Conservation (phyloP, 1,140 invertebrate genomes). For the Zaprionus vittiger region DNA sequence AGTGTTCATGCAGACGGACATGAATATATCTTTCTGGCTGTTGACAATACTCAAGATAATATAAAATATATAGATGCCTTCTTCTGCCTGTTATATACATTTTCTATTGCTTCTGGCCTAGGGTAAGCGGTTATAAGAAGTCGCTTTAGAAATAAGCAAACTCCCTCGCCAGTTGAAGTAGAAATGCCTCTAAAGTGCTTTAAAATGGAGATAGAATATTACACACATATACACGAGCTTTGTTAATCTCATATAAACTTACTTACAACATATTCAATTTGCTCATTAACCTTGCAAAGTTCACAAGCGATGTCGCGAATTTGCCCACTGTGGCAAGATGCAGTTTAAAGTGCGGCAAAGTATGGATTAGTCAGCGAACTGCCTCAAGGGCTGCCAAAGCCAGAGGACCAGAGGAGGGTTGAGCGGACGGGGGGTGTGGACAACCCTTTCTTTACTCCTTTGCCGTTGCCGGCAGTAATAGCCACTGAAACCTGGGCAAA, state of each 20-base stretch:
- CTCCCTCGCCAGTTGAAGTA: neutral
- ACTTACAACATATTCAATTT: neutral
- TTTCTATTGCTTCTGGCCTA: too few relatives aligned
- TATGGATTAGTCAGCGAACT: constrained; percentile 10
- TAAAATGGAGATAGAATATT: neutral
- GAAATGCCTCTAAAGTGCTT: neutral
- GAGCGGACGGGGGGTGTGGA: neutral
- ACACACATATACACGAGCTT: neutral
- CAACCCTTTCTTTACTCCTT: constrained; percentile 43
- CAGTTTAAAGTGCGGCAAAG: constrained; percentile 32
- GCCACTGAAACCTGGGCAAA: constrained; percentile 80
- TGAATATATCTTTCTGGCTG: too few relatives aligned
- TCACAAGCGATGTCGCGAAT: neutral
- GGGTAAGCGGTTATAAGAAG: too few relatives aligned
- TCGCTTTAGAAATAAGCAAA: neutral
- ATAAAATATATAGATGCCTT: too few relatives aligned
- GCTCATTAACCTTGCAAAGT: neutral
- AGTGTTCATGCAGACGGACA: too few relatives aligned
- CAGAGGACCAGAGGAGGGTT: neutral
- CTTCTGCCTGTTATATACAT: too few relatives aligned
- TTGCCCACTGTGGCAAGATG: constrained; percentile 19
- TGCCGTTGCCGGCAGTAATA: constrained; percentile 57
- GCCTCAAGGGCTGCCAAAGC: constrained; percentile 13
- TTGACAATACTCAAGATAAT: too few relatives aligned
- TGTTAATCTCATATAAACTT: neutral